These are phyloP conservation scores for Perdix hodgsoniae DNA, from an alignment of 2,797 vertebrate species.

Conservation along the genomic window DNA sequence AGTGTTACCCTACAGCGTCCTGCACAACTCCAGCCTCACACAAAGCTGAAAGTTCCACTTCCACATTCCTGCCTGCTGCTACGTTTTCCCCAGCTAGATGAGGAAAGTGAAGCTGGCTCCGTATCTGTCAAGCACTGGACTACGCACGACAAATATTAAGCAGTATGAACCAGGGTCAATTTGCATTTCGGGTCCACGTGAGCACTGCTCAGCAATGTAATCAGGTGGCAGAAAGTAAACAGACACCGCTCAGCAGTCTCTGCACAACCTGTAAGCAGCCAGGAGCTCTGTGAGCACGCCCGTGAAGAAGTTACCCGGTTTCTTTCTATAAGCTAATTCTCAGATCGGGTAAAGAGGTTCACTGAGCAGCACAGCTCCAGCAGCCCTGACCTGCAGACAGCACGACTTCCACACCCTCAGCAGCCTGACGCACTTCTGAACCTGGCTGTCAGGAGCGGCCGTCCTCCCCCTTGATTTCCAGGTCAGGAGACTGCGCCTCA, in stretches of 20 bases:
- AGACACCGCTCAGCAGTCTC: not conserved
- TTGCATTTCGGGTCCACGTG: not conserved
- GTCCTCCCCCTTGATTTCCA: not conserved
- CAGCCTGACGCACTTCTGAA: not conserved
- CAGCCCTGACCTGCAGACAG: not conserved
- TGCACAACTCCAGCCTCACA: not conserved
- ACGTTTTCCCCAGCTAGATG: not conserved
- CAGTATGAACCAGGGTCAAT: not conserved
- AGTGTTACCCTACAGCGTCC: not conserved
- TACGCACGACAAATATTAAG: not conserved
- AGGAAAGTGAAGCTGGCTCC: not conserved
- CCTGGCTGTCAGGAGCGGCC: not conserved
- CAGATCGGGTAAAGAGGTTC: not conserved
- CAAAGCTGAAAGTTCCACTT: not conserved
- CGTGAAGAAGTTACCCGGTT: not conserved
- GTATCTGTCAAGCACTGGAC: not conserved
- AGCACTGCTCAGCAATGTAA: not conserved
- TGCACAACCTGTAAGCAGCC: not conserved
- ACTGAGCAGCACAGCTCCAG: not conserved
- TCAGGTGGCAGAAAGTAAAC: not conserved
- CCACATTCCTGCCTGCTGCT: not conserved
- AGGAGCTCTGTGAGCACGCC: not conserved
- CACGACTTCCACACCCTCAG: not conserved
- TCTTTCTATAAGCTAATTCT: not conserved
- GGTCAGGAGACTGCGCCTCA: not conserved